These are phyloP conservation scores for Bombycilla garrulus DNA, from an alignment of 2,113 vertebrate genomes.

Conservation along the genomic window DNA sequence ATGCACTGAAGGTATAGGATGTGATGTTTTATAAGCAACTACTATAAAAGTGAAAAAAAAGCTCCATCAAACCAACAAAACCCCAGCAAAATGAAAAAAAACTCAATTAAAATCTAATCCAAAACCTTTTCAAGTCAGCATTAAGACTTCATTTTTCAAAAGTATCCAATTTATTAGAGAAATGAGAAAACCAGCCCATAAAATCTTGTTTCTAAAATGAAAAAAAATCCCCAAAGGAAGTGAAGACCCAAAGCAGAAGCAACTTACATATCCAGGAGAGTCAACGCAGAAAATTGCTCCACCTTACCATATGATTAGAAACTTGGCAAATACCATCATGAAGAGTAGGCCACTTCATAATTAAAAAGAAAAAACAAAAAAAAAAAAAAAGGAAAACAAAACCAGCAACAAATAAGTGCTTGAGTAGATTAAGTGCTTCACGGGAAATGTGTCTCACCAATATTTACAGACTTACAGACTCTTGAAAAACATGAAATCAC, in stretches of 20 bases:
- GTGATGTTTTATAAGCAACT: neutral
- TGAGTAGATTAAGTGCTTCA: neutral
- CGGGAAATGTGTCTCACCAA: neutral
- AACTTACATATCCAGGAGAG: neutral
- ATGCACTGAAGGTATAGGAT: neutral
- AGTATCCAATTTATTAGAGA: neutral
- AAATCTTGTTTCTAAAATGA: neutral
- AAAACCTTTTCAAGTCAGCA: neutral
- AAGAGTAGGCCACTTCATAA: neutral
- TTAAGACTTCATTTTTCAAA: neutral
- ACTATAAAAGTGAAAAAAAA: neutral
- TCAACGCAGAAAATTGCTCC: neutral
- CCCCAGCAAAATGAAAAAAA: neutral
- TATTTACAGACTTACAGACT: neutral
- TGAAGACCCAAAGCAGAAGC: neutral
- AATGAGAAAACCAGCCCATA: neutral
- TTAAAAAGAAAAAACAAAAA: neutral
- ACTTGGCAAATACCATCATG: neutral
- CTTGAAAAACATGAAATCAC: neutral
- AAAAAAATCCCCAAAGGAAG: neutral
- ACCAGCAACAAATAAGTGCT: neutral
- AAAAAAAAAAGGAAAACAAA: neutral
- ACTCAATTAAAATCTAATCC: neutral
- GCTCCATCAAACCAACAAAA: neutral
- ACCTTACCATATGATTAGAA: neutral